Percentiles rank a stretch among this genome's conserved stretches.
Conservation (phyloP, 2,113 vertebrate genomes). For the Xiphophorus hellerii region DNA sequence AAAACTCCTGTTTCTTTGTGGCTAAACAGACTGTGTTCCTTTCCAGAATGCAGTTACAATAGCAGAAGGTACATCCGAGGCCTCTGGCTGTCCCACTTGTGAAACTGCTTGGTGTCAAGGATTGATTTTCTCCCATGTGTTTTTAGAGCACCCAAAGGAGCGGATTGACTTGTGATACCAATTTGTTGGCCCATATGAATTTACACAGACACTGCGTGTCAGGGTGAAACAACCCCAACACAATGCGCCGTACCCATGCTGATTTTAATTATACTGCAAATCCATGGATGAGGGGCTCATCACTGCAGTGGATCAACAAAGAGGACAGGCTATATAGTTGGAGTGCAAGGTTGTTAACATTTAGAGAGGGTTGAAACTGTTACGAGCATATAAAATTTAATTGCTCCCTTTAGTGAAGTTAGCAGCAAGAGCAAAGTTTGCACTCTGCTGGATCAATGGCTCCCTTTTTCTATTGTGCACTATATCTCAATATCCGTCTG, state of each 20-base stretch:
- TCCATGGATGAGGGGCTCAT: constrained; percentile 55
- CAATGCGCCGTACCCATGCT: constrained; percentile 30
- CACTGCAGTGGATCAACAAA: constrained; percentile 57
- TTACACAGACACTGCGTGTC: constrained; percentile 55
- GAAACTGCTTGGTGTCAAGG: constrained; percentile 36
- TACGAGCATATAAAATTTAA: constrained; percentile 80
- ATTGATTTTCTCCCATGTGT: constrained; percentile 42
- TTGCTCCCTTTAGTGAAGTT: constrained; percentile 78
- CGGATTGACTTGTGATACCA: constrained; percentile 45
- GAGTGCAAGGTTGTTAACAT: constrained; percentile 79
- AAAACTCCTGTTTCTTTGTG: neutral
- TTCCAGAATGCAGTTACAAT: constrained; percentile 25
- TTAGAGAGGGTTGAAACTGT: constrained; percentile 77
- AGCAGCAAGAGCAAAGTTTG: constrained; percentile 78
- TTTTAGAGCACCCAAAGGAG: constrained; percentile 57
- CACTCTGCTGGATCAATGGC: constrained; percentile 71
- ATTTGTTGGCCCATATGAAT: constrained; percentile 60
- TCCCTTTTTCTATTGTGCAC: constrained; percentile 73
- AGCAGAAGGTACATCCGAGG: constrained; percentile 20
- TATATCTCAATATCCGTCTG: constrained; percentile 67
- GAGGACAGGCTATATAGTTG: constrained; percentile 61
- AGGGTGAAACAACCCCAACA: constrained; percentile 37
- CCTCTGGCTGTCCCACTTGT: constrained; percentile 34
- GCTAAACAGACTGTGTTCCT: constrained; percentile 10
- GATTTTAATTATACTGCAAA: constrained; percentile 62